Evolutionary conservation across 2,888 invertebrate species (phyloP).

Genomic region (Drosophila meridiana): DNA sequence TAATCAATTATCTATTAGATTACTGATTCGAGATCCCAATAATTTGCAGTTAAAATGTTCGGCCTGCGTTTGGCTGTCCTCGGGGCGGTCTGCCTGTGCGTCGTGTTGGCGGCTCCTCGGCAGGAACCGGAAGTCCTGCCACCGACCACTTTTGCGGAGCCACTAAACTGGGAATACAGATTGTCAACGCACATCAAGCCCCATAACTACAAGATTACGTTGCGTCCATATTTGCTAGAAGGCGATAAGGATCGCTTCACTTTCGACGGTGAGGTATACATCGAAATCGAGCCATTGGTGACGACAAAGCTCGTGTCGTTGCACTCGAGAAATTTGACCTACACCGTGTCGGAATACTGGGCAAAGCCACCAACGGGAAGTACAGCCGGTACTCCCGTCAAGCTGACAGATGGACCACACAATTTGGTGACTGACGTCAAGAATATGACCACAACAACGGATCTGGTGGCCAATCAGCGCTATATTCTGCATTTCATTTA

Average conservation of each 20-base stretch:
- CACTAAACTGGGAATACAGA: constrained; percentile 68
- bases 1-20: constrained; percentile 5
- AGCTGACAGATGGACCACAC: no score
- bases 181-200: constrained; percentile 85
- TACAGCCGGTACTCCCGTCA: neutral
- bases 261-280: constrained; percentile 84
- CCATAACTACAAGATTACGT: constrained; percentile 86
- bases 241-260: constrained; percentile 69
- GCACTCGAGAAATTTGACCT: constrained; percentile 86
- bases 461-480: constrained; percentile 75
- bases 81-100: constrained; percentile 59
- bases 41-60: constrained; percentile 51
- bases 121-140: constrained; percentile 26
- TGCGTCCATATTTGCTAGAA: constrained; percentile 86
- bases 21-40: constrained; percentile 2
- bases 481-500: constrained; percentile 86
- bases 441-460: constrained; percentile 73
- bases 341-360: constrained; percentile 62
- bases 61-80: constrained; percentile 49
- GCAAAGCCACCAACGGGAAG: constrained; percentile 24
- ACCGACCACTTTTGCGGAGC: constrained; percentile 32
- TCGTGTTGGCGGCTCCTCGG: constrained; percentile 49
- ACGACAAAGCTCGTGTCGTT: constrained; percentile 85
- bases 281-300: constrained; percentile 85
- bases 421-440: constrained; percentile 78